A percentile compares a stretch with the other conserved stretches of the same genome.
phyloP scores from a whole-genome alignment of 2,888 invertebrate genomes.

The Papilio demoleus region DNA sequence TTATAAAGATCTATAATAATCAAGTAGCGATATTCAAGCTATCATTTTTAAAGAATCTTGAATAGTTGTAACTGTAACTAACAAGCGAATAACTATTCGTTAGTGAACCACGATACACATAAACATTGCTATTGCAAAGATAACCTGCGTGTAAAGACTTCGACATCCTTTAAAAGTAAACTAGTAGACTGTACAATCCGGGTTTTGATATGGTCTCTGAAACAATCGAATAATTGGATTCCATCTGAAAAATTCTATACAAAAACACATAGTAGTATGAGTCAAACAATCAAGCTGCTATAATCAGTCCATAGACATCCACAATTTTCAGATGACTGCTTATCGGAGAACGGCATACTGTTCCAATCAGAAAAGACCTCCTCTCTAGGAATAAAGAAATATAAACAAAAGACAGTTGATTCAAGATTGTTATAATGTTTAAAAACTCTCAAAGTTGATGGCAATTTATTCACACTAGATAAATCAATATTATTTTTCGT shows the following conservation, averaged over 20 bases:
- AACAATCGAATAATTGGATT: not conserved
- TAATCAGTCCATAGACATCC: not conserved
- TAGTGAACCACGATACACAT: not conserved
- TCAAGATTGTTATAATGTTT: no score
- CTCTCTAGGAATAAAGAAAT: not conserved
- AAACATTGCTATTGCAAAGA: not conserved
- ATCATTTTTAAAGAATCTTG: slow-evolving; percentile 10
- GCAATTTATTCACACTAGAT: not conserved
- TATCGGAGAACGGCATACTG: no score
- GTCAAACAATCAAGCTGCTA: not conserved
- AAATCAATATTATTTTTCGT: not conserved
- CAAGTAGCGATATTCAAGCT: not conserved
- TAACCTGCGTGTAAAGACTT: not conserved
- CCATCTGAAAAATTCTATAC: not conserved
- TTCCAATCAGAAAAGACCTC: no score
- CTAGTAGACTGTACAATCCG: not conserved
- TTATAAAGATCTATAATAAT: not conserved
- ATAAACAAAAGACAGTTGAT: not conserved
- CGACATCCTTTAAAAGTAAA: not conserved
- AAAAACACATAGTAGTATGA: not conserved
- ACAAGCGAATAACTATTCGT: slow-evolving; percentile 6
- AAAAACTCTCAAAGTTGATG: not conserved
- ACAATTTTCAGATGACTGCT: not conserved
- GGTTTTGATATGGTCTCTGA: not conserved
- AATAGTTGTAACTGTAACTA: slow-evolving; percentile 18